Base-by-base conservation (phyloP, 2,113 vertebrate genomes). In the human region DNA sequence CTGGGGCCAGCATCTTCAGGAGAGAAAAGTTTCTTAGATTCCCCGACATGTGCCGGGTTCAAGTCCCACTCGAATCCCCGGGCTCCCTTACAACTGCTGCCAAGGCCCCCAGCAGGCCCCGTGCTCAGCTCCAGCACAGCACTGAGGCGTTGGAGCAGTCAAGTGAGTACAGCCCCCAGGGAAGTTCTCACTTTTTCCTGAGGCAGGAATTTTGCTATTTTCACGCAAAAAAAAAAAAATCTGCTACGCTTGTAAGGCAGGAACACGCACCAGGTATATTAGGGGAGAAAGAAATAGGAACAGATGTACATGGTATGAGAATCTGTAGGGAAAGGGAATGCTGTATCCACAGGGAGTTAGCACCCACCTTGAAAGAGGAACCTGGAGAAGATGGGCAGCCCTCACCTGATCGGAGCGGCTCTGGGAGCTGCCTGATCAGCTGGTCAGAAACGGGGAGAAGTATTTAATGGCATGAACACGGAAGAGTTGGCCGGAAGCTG, bases 121-220 rank as follows among this genome's bases (percentile, higher is more conserved):
- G 10, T 0, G 25, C 73, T 86, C n/a, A 72, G 92, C 70, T 89
- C 76, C 68, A 59, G 23, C 22, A 23, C 23, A 2, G 68, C 3
- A 4, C 3, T 0, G 83, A 82, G 70, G 35, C 83, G n/a, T 73
- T 55, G 1, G 61, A 97, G 52, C 86, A 94, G 93, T 27, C 89
- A 76, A 93, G 91, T 81, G 93, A 96, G 43, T 90, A 88, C 25
- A 92, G 89, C 72, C 95, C 66, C 81, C 5, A 40, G 96, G 93
- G 93, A 94, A 96, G 94, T 80, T 89, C 73, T 96, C 93, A 89
- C 68, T 95, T 97, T 97, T 92, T 94, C 97, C 97, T 89, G 88
- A 97, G 95, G 95, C 93, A 97, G 93, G 90, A 91, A 97, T 97
- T 98, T 96, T 97, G 79, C 92, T 96, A 92, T 96, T 97, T 94